Evolutionary conservation across 2,797 vertebrate species (phyloP).

Genomic region (Peromyscus nudipes): DNA sequence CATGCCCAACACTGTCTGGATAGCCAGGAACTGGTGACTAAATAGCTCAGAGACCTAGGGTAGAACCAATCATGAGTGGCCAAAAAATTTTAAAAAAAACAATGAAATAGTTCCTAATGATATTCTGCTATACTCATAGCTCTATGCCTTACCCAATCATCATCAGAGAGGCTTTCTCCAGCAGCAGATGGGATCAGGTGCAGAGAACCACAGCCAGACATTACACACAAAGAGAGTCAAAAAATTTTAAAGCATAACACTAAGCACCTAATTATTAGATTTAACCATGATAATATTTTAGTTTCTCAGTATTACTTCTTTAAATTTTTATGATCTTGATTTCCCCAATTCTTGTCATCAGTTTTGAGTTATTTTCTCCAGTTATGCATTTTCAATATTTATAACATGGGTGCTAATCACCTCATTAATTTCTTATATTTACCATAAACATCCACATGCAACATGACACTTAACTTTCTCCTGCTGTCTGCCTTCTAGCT

Average conservation of each 20-base stretch:
- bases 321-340: constrained; percentile 40
- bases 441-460: background rate
- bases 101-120: background rate
- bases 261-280: background rate
- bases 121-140: too few species aligned
- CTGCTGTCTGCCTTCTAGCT: background rate
- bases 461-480: background rate
- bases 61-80: background rate
- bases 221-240: background rate
- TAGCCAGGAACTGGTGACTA: background rate
- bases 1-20: background rate
- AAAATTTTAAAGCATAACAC: background rate
- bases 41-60: too few species aligned
- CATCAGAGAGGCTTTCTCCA: background rate
- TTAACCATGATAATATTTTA: constrained; percentile 41
- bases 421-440: constrained; percentile 43
- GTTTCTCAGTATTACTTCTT: constrained; percentile 35
- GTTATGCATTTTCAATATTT: constrained; percentile 51
- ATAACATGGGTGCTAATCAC: constrained; percentile 18
- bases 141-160: too few species aligned
- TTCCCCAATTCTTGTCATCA: background rate
- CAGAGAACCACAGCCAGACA: background rate
- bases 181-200: background rate
- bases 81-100: background rate
- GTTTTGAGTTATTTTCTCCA: constrained; percentile 30